These are phyloP conservation scores for Pollimyrus isidori DNA, from an alignment of 2,113 vertebrate genomes.

Conservation along the genomic window DNA sequence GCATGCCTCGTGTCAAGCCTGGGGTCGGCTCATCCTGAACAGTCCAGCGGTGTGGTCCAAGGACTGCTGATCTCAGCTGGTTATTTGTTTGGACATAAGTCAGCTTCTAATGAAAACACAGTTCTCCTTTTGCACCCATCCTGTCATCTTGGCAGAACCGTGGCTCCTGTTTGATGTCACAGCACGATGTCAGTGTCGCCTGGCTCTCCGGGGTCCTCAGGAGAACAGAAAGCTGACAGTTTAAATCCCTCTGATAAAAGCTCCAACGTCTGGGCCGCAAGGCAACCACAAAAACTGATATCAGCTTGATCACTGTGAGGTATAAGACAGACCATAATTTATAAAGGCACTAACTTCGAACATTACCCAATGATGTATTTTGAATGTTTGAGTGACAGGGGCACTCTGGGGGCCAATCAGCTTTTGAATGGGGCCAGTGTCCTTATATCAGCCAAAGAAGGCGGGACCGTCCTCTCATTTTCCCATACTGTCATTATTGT, in stretches of 20 bases:
- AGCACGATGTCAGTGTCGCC: background rate
- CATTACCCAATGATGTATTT: background rate
- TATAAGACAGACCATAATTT: background rate
- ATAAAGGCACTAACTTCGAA: background rate
- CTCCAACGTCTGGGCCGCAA: background rate
- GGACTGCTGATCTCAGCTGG: constrained; percentile 10
- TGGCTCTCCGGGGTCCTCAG: background rate
- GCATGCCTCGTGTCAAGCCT: background rate
- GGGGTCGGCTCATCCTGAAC: background rate
- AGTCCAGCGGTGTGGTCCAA: background rate
- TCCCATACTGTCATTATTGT: constrained; percentile 10
- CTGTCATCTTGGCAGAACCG: background rate
- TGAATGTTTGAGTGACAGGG: background rate
- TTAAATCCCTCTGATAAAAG: constrained; percentile 28
- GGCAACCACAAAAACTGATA: background rate
- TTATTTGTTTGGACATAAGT: constrained; percentile 10
- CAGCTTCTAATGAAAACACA: background rate
- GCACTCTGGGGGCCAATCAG: background rate
- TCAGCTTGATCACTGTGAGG: background rate
- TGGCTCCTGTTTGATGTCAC: background rate
- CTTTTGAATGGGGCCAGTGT: background rate
- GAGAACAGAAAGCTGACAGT: constrained; percentile 31
- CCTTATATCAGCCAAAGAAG: background rate
- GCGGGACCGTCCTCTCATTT: background rate
- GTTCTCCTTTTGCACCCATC: background rate